phyloP scores from a whole-genome alignment of 2,113 vertebrate species.

The Hassar affinis region DNA sequence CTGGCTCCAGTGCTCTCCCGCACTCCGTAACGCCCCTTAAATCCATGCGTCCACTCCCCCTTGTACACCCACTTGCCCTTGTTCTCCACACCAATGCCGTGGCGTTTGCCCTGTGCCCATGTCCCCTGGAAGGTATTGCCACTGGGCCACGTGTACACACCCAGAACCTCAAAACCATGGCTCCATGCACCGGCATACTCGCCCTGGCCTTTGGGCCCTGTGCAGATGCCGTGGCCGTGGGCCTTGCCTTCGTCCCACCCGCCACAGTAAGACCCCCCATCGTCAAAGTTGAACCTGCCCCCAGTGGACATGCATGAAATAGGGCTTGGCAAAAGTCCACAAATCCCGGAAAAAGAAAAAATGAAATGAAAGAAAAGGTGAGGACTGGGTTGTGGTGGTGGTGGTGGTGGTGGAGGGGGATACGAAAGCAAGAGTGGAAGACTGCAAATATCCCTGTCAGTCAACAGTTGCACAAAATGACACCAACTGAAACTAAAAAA shows the following conservation, averaged over 20 bases:
- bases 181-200: conserved; percentile 98
- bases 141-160: conserved; percentile 98
- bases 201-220: conserved; percentile 97
- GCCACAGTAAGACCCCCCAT: conserved; percentile 99
- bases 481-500: background rate
- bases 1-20: conserved; percentile 92
- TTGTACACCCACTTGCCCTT: conserved; percentile 99
- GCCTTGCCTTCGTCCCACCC: conserved; percentile 99
- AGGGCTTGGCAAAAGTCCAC: conserved; percentile 77
- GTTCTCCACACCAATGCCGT: conserved; percentile 94
- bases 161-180: conserved; percentile 97
- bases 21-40: conserved; percentile 97
- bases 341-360: conserved; percentile 59
- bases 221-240: conserved; percentile 98
- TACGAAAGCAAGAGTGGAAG: background rate
- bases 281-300: conserved; percentile 99
- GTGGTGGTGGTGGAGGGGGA: background rate
- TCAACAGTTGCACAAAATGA: conserved; percentile 12
- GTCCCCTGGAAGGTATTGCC: conserved; percentile 98
- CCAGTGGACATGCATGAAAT: conserved; percentile 91
- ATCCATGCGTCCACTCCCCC: conserved; percentile 98
- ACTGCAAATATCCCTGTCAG: conserved; percentile 14
- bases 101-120: conserved; percentile 98
- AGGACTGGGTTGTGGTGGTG: conserved; percentile 15
- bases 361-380: conserved; percentile 34